Evolutionary conservation across 2,797 vertebrate species (phyloP).

Genomic region (Hydrocynus forskahlii): DNA sequence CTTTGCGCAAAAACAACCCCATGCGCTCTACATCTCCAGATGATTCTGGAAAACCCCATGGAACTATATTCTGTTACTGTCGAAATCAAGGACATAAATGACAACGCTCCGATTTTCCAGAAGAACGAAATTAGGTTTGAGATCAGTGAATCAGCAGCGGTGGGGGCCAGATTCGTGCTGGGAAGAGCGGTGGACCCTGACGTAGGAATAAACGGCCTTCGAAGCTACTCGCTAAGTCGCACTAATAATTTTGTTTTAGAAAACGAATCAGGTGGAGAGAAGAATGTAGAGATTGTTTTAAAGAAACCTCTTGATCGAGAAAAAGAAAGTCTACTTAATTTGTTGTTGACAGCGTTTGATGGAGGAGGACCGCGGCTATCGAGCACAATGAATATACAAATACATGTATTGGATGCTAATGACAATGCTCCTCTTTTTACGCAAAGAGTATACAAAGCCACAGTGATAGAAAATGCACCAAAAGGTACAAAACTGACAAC

Average conservation of each 20-base stretch:
- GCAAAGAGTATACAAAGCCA: slow-evolving; percentile 29
- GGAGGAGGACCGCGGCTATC: slow-evolving; percentile 48
- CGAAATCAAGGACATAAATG: slow-evolving; percentile 45
- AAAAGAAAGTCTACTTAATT: slow-evolving; percentile 20
- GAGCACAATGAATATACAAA: slow-evolving; percentile 35
- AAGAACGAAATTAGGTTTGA: slow-evolving; percentile 29
- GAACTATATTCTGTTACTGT: slow-evolving; percentile 19
- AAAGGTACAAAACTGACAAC: slow-evolving; percentile 33
- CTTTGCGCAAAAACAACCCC: slow-evolving; percentile 71
- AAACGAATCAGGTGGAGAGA: slow-evolving; percentile 24
- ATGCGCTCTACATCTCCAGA: slow-evolving; percentile 71
- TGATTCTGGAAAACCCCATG: slow-evolving; percentile 60
- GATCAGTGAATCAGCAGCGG: slow-evolving; percentile 37
- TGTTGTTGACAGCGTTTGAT: slow-evolving; percentile 43
- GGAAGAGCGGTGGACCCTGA: slow-evolving; percentile 50
- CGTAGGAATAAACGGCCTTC: slow-evolving; percentile 44
- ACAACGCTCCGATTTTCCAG: slow-evolving; percentile 38
- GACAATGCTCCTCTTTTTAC: slow-evolving; percentile 55
- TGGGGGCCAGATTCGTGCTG: slow-evolving; percentile 46
- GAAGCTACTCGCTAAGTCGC: slow-evolving; percentile 35
- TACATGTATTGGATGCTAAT: slow-evolving; percentile 42
- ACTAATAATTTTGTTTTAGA: slow-evolving; percentile 46
- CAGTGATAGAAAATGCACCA: slow-evolving; percentile 11
- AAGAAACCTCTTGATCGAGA: slow-evolving; percentile 49
- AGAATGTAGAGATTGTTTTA: slow-evolving; percentile 45